phyloP scores from a whole-genome alignment of 2,113 vertebrate species.

The Maccullochella peelii region DNA sequence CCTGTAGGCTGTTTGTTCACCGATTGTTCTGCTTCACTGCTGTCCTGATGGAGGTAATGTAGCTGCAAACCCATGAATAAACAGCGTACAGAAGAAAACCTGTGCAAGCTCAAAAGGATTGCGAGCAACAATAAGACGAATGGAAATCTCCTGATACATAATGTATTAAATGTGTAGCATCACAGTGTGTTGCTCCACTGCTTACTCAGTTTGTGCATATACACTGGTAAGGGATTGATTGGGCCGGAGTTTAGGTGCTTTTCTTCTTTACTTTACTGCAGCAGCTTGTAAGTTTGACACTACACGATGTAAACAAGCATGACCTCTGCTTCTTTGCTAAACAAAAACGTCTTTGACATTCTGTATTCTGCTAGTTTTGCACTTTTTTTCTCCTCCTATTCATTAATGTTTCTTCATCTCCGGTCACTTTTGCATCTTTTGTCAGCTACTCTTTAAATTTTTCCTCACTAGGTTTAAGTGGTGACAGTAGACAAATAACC shows the following conservation, averaged over 20 bases:
- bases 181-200: not conserved
- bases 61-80: not conserved
- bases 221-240: not conserved
- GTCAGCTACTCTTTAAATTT: slow-evolving; percentile 86
- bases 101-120: not conserved
- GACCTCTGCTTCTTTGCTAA: slow-evolving; percentile 46
- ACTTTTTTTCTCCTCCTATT: slow-evolving; percentile 46
- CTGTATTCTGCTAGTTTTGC: slow-evolving; percentile 70
- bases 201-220: not conserved
- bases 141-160: not conserved
- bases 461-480: slow-evolving; percentile 90
- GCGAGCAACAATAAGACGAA: not conserved
- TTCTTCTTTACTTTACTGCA: not conserved
- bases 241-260: not conserved
- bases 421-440: slow-evolving; percentile 81
- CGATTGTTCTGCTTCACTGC: not conserved
- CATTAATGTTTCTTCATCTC: slow-evolving; percentile 78
- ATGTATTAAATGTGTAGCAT: not conserved
- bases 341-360: slow-evolving; percentile 52
- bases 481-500: slow-evolving; percentile 88
- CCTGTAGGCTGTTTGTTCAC: slow-evolving; percentile 18
- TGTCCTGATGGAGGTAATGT: slow-evolving; percentile 10
- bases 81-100: not conserved
- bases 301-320: slow-evolving; percentile 36
- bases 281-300: not conserved